Evolutionary conservation across 1,140 invertebrate genomes (phyloP), one percentile per base, ranked within the genome.

Genomic region (Scaptodrosophila lebanonensis): DNA sequence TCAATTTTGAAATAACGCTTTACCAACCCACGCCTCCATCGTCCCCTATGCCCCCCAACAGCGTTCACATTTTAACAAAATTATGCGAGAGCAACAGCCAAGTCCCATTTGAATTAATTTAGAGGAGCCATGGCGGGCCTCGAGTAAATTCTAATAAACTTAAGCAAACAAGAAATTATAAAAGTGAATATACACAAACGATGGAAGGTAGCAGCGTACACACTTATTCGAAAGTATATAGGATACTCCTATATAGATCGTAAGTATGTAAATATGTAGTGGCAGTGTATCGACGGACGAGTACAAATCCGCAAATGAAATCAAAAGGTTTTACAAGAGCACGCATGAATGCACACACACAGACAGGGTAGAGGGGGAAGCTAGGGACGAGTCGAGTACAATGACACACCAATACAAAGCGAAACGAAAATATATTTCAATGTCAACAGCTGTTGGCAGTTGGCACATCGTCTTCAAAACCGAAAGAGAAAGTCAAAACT

Each of bases 371-470:
- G n/a, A n/a, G n/a, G n/a, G n/a, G n/a, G n/a, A n/a, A n/a, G n/a
- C n/a, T n/a, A n/a, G n/a, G n/a, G n/a, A n/a, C n/a, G n/a, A n/a
- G n/a, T n/a, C 22, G 32, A 12, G 51, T 61, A 56, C 59, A 62
- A 33, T 57, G 59, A 57, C 59, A 48, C 30, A 35, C 13, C 30
- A 27, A 33, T 18, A 56, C 39, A 27, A 48, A 69, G 49, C 33
- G 45, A 47, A 61, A 77, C 22, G 3, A 25, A 25, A 3, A 25
- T 8, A 25, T 8, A 25, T 25, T 79, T 77, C 73, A 77, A 79
- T 77, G 73, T 77, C 73, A 77, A 79, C 73, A 77, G 75, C 73
- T 77, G 73, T 63, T 73, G 54, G 64, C 73, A 65, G 53, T 79
- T 79, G n/a, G n/a, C n/a, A n/a, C n/a, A n/a, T n/a, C n/a, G n/a